phyloP scores from a whole-genome alignment of 2,113 vertebrate species.

The Perca flavescens region DNA sequence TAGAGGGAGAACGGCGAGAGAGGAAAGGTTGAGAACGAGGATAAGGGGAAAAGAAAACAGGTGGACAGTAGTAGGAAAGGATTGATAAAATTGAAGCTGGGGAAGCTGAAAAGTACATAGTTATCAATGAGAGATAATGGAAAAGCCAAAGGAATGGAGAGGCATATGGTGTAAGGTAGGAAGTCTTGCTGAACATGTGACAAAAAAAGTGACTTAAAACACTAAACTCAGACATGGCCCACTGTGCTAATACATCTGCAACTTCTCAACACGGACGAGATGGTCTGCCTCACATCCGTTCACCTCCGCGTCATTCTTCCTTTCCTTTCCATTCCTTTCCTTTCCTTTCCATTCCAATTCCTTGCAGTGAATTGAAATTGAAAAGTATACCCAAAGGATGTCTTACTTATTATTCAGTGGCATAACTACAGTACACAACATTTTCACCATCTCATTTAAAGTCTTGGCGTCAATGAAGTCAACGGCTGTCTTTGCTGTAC shows the following conservation, averaged over 20 bases:
- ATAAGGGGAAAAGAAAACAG: not conserved
- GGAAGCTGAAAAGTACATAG: not conserved
- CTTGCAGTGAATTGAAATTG: conserved; percentile 2
- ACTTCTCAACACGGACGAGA: not conserved
- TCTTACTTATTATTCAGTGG: not conserved
- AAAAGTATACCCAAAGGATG: not conserved
- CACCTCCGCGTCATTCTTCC: conserved; percentile 5
- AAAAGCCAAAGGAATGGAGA: conserved; percentile 17
- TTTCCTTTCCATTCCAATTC: not conserved
- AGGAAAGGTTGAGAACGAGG: not conserved
- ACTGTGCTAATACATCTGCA: conserved; percentile 8
- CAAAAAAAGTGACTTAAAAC: conserved; percentile 3
- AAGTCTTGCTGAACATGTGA: conserved; percentile 37
- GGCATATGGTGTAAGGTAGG: not conserved
- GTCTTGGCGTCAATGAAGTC: not conserved
- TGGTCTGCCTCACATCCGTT: conserved; percentile 16
- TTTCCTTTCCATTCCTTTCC: too few species aligned
- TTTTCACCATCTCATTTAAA: not conserved
- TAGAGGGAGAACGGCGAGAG: not conserved
- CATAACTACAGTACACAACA: not conserved
- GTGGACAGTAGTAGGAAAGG: not conserved
- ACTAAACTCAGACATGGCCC: not conserved
- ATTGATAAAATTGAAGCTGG: not conserved
- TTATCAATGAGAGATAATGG: not conserved
- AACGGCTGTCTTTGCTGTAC: not conserved